Percentiles rank a stretch among this genome's conserved stretches.
phyloP scores from a whole-genome alignment of 2,113 vertebrate species.

The Cynopterus brachyotis region DNA sequence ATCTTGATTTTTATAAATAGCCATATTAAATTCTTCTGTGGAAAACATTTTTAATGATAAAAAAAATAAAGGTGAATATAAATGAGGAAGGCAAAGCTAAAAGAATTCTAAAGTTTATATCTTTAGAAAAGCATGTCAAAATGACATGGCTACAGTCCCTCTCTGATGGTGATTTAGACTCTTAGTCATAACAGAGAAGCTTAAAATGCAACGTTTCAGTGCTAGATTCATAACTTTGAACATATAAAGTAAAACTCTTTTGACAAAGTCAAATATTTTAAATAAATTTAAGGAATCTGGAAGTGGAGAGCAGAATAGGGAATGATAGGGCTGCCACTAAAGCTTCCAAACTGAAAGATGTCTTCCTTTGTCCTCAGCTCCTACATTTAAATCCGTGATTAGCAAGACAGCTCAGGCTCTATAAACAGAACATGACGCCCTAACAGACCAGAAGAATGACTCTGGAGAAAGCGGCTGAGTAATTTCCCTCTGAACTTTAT shows the following conservation, averaged over 20 bases:
- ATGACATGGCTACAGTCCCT: not conserved
- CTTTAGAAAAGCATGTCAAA: not conserved
- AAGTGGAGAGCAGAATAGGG: not conserved
- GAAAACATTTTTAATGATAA: slow-evolving; percentile 27
- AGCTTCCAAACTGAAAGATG: not conserved
- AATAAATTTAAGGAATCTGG: slow-evolving; percentile 31
- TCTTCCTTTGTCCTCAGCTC: slow-evolving; percentile 37
- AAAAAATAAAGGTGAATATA: not conserved
- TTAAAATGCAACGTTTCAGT: slow-evolving; percentile 8
- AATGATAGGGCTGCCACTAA: slow-evolving; percentile 13
- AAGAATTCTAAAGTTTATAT: not conserved
- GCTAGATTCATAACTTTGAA: not conserved
- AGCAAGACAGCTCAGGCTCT: not conserved
- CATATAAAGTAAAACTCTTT: not conserved
- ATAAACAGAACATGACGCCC: slow-evolving; percentile 8
- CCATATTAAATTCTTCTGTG: not conserved
- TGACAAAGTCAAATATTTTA: slow-evolving; percentile 68
- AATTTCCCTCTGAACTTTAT: not conserved
- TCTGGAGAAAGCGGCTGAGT: not conserved
- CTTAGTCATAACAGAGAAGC: not conserved
- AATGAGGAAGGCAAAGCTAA: not conserved
- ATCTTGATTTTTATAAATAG: not conserved
- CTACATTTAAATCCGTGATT: not conserved
- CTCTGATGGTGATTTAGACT: not conserved
- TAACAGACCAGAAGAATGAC: not conserved